phyloP scores from a whole-genome alignment of 2,797 vertebrate genomes.

The Siniperca undulata region DNA sequence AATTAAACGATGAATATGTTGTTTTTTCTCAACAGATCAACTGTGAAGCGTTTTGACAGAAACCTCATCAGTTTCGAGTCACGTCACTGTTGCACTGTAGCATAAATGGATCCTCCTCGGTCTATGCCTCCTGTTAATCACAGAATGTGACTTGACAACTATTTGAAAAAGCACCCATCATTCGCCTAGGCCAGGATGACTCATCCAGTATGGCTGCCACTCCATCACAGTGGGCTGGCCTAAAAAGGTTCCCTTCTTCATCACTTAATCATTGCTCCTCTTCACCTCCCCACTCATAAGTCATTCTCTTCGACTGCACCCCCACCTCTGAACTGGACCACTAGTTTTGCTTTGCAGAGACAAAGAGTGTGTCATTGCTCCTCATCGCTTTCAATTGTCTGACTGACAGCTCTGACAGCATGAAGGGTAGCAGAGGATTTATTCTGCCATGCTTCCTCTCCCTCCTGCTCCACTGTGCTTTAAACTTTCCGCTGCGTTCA shows the following conservation, averaged over 20 bases:
- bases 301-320: conserved; percentile 36
- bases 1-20: conserved; percentile 1
- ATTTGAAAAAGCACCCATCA: conserved; percentile 72
- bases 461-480: conserved; percentile 9
- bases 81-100: conserved; percentile 30
- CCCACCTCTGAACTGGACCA: conserved; percentile 51
- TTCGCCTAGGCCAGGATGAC: conserved; percentile 63
- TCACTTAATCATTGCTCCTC: conserved; percentile 64
- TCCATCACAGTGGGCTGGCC: conserved; percentile 68
- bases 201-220: conserved; percentile 76
- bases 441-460: conserved; percentile 20
- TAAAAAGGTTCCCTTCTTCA: conserved; percentile 48
- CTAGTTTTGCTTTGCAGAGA: conserved; percentile 38
- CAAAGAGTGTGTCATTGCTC: conserved; percentile 48
- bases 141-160: conserved; percentile 72
- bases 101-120: conserved; percentile 48
- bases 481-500: conserved; percentile 23
- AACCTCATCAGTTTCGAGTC: conserved; percentile 55
- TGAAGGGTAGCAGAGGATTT: conserved; percentile 38
- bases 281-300: conserved; percentile 52
- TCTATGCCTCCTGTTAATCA: conserved; percentile 70
- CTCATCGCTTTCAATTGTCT: conserved; percentile 50
- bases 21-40: conserved; percentile 22
- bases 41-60: conserved; percentile 42
- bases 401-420: conserved; percentile 69